Evolutionary conservation across 2,888 invertebrate genomes (phyloP).

Genomic region (Microctonus brassicae): DNA sequence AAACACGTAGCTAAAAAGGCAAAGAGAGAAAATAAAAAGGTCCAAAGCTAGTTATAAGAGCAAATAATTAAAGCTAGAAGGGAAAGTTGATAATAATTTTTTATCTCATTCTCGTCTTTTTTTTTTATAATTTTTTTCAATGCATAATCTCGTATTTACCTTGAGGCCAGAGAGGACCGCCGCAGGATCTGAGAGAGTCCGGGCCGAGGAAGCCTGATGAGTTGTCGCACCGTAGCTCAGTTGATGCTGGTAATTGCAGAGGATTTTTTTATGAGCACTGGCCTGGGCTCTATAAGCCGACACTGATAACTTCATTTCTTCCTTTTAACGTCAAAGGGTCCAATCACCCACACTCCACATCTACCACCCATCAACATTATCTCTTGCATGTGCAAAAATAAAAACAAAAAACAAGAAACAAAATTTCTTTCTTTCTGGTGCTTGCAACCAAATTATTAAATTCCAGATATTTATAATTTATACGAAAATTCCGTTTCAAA

Average conservation of each 20-base stretch:
- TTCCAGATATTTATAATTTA: no score
- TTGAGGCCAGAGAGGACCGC: constrained; percentile 72
- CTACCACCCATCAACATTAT: constrained; percentile 39
- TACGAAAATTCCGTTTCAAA: no score
- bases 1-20: background rate
- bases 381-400: background rate
- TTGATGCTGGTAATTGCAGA: constrained; percentile 83
- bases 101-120: background rate
- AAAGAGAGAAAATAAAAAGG: background rate
- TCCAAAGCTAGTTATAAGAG: background rate
- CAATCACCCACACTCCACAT: constrained; percentile 52
- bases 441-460: no score
- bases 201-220: constrained; percentile 62
- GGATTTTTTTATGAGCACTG: constrained; percentile 89
- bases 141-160: constrained; percentile 65
- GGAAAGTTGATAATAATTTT: background rate
- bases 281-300: constrained; percentile 91
- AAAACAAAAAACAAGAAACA: background rate
- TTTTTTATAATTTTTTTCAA: background rate
- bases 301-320: constrained; percentile 86
- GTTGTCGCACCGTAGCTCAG: constrained; percentile 77
- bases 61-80: background rate
- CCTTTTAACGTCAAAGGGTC: constrained; percentile 57
- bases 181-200: constrained; percentile 72
- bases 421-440: background rate